phyloP scores from a whole-genome alignment of 2,888 invertebrate genomes.

The Stenchaetothrips biformis region DNA sequence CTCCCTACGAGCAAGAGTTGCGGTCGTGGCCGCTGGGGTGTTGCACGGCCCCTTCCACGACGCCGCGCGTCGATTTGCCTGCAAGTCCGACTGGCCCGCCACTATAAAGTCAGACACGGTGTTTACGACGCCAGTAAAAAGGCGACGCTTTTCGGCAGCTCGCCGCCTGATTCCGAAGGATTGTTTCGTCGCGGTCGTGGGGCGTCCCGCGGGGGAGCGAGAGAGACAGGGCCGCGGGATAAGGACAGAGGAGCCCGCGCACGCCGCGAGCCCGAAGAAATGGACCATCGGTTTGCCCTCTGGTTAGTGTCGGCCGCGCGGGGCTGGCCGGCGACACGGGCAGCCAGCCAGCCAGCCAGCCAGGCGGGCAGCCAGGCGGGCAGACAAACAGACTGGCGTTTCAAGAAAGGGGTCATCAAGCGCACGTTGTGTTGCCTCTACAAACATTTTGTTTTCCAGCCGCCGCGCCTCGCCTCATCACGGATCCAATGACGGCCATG shows the following conservation, averaged over 20 bases:
- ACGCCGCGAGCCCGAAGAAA: neutral
- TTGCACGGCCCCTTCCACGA: too few relatives aligned
- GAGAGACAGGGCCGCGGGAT: neutral
- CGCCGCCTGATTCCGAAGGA: too few relatives aligned
- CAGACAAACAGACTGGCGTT: neutral
- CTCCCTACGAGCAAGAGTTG: too few relatives aligned
- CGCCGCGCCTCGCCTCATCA: neutral
- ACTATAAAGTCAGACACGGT: too few relatives aligned
- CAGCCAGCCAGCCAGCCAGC: neutral
- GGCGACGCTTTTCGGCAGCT: too few relatives aligned
- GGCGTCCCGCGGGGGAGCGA: neutral
- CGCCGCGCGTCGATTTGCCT: too few relatives aligned
- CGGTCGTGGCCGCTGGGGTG: too few relatives aligned
- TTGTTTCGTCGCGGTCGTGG: neutral
- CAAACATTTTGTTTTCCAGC: constrained; percentile 9
- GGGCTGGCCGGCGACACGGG: neutral
- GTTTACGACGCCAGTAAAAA: too few relatives aligned
- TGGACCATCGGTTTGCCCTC: neutral
- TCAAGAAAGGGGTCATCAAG: constrained; percentile 9
- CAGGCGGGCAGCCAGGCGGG: neutral
- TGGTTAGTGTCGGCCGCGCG: neutral
- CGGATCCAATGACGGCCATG: neutral
- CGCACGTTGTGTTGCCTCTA: neutral
- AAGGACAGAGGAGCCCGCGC: neutral
- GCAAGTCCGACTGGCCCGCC: too few relatives aligned